Evolutionary conservation across 37 sponge, comb jelly and placozoan species (phyloP), one percentile per base, ranked within the genome.

Genomic region (Ephydatia muelleri): DNA sequence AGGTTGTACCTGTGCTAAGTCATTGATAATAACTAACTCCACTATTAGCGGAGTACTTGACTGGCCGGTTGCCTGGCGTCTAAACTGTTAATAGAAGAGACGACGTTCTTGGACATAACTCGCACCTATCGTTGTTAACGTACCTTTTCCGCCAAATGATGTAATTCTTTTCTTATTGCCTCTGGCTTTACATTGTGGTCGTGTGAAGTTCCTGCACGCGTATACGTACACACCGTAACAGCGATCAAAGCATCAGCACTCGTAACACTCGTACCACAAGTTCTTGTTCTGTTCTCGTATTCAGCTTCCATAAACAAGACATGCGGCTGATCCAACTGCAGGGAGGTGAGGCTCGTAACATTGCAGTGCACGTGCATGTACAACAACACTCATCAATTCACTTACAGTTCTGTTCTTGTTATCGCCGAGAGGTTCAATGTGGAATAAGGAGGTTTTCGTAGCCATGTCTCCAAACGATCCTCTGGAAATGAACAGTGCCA

Each of bases 11-110:
- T 90, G 86, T 36, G 72, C 38, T 1, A 34, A 36, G 43, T 90
- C 90, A 81, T 91, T 91, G 33, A 91, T 37, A 22, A 91, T 35
- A n/a, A 75, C 79, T 75, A 70, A 83, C 80, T 91, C 92, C 11
- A 91, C 92, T 64, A 90, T 76, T 21, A 38, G 33, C n/a, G n/a
- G n/a, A n/a, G n/a, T n/a, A n/a, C n/a, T n/a, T n/a, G n/a, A n/a
- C 38, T 70, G 25, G 5, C 86, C 86, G 49, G 48, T 23, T 8
- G 43, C 40, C 39, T 85, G 86, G 4, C 86, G 79, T 23, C 67
- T 49, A 13, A 84, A 36, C 85, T 84, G 28, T 39, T 36, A 35
- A 35, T 23, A 47, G 4, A 4, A 5, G 77, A 25, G 23, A 5
- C 37, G 9, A 77, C 36, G 16, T 74, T 28, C 11, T 13, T 43